Percentiles rank a stretch among this genome's conserved stretches.
These are phyloP conservation scores for Myocastor coypus DNA, from an alignment of 2,113 vertebrate genomes.

Conservation along the genomic window DNA sequence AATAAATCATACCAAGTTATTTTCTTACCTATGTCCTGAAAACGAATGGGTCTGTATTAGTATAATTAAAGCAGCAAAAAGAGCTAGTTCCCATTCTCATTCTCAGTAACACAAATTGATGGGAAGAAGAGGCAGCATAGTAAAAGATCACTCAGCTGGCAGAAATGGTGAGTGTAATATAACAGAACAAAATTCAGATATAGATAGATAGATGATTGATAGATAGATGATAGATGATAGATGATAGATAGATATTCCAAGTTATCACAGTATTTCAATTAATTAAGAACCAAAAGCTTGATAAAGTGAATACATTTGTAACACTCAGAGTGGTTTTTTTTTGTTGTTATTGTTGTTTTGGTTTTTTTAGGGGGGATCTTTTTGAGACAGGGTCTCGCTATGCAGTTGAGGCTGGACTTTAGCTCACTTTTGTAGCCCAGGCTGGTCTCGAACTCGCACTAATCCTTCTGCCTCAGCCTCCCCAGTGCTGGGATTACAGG, in stretches of 20 bases:
- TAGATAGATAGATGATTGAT: neutral
- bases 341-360: too few species aligned
- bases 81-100: neutral
- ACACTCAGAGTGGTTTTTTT: too few species aligned
- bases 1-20: neutral
- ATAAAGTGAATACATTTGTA: neutral
- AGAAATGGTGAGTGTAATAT: neutral
- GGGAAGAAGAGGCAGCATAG: neutral
- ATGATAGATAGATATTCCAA: too few species aligned
- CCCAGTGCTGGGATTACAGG: too few species aligned
- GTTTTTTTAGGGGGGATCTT: too few species aligned
- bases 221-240: too few species aligned
- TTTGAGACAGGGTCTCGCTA: too few species aligned
- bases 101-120: neutral
- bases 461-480: too few species aligned
- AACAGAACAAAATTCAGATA: neutral
- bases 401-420: too few species aligned
- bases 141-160: neutral
- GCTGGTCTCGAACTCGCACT: too few species aligned
- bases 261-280: neutral
- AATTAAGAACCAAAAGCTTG: neutral
- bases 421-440: too few species aligned
- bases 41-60: neutral
- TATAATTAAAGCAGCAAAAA: neutral
- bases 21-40: neutral